Base-by-base conservation (phyloP, 2,888 invertebrate genomes). In the Petrolisthes cinctipes region DNA sequence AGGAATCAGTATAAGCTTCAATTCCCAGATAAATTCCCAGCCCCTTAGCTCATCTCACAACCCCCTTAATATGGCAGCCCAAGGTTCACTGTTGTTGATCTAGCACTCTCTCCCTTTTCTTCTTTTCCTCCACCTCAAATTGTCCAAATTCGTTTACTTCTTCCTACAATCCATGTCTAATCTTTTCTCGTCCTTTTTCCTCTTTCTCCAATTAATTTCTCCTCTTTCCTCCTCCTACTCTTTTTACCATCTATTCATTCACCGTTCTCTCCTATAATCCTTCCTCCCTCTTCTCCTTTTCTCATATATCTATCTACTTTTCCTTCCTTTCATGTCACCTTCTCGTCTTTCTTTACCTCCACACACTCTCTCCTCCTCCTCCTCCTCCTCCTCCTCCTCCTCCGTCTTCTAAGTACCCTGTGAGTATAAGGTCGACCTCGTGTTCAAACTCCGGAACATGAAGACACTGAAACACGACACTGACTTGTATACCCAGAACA, bases 171-270 rank as follows among this genome's bases (percentile, higher is more conserved):
- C 37, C 37, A 37, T 37, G 37, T 37, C 37, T 37, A 37, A 37
- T 37, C 37, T 37, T 37, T 37, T 37, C 37, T 37, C 37, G 17
- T 75, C 11, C 4, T 23, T 75, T 20, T 75, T 75, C 3, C 20
- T 66, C 66, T 17, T 66, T 17, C 66, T 66, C 66, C 66, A 79
- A n/a, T 53, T 37, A 53, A 79, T 37, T 79, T 37, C 54, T 17
- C 78, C n/a, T 53, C 78, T 5, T 53, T 79, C 56, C 56, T 79
- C 78, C 78, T 79, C 56, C 76, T 76, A 51, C 2, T 1, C 37
- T 37, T 51, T 76, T 54, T 51, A 53, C 76, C 76, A 53, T 53
- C 51, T 76, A 37, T n/a, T 76, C 75, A 23, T 75, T 51, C 23
- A 9, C 23, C 23, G 23, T 53, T 53, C 53, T 53, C 37, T 76